Percentiles rank a stretch among this genome's conserved stretches.
Evolutionary conservation across 2,113 vertebrate genomes (phyloP).

Genomic region (Pampusana beccarii): DNA sequence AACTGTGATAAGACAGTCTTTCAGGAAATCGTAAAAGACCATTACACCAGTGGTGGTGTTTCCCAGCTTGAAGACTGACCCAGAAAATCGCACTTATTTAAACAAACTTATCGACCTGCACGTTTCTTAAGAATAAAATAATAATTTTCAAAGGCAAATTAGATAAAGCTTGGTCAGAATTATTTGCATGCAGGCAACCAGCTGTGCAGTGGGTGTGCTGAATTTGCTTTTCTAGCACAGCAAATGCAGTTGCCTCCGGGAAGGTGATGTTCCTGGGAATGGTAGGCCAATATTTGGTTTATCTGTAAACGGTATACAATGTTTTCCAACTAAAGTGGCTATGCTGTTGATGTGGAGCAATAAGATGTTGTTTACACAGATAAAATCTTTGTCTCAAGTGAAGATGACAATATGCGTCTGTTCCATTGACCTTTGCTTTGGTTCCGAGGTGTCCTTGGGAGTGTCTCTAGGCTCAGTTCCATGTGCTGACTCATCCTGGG

Average conservation of each 20-base stretch:
- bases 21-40: slow-evolving; percentile 63
- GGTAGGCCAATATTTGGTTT: not conserved
- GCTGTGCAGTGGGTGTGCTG: not conserved
- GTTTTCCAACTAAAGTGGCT: not conserved
- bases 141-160: not conserved
- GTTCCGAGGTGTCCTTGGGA: slow-evolving; percentile 61
- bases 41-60: slow-evolving; percentile 37
- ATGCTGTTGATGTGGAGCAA: not conserved
- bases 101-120: not conserved
- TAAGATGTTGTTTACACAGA: slow-evolving; percentile 18
- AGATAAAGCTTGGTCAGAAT: not conserved
- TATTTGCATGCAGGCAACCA: not conserved
- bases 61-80: not conserved
- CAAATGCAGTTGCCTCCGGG: not conserved
- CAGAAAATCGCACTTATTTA: not conserved
- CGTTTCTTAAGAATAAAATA: not conserved
- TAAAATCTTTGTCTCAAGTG: slow-evolving; percentile 24
- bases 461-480: not conserved
- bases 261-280: slow-evolving; percentile 30
- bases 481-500: not conserved
- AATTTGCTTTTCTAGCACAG: not conserved
- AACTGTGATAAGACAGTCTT: slow-evolving; percentile 61
- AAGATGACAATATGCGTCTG: slow-evolving; percentile 9
- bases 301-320: not conserved
- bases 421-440: slow-evolving; percentile 56